Evolutionary conservation across 2,797 vertebrate genomes (phyloP).

Genomic region (Remorina albescens): DNA sequence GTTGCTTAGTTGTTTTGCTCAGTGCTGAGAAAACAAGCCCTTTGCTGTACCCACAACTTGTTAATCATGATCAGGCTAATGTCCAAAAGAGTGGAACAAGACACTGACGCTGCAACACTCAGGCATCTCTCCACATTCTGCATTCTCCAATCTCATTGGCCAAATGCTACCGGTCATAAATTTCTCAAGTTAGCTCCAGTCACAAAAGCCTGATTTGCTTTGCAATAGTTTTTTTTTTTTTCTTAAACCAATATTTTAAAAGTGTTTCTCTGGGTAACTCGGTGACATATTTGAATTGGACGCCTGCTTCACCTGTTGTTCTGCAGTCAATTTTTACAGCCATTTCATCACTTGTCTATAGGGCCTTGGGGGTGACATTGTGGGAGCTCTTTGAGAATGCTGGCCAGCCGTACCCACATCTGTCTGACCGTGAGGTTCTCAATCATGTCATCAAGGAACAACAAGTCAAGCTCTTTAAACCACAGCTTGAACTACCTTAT

Average conservation of each 20-base stretch:
- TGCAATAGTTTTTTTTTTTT: too few relatives aligned
- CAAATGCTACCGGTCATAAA: slow-evolving; percentile 48
- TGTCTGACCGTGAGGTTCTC: slow-evolving; percentile 94
- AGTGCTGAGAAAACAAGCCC: slow-evolving; percentile 11
- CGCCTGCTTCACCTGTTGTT: slow-evolving; percentile 12
- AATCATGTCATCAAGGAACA: slow-evolving; percentile 95
- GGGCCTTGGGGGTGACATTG: slow-evolving; percentile 95
- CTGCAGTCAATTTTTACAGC: slow-evolving; percentile 6
- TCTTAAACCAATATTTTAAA: too few relatives aligned
- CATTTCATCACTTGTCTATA: slow-evolving; percentile 59
- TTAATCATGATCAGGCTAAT: slow-evolving; percentile 31
- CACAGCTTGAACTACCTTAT: slow-evolving; percentile 93
- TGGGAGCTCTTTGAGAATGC: slow-evolving; percentile 91
- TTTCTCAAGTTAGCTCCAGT: slow-evolving; percentile 31
- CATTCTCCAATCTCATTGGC: slow-evolving; percentile 28
- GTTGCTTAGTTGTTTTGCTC: neutral
- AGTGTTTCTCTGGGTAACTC: neutral
- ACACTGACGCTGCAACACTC: slow-evolving; percentile 28
- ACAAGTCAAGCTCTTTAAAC: slow-evolving; percentile 92
- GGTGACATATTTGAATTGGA: slow-evolving; percentile 10
- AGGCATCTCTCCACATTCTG: slow-evolving; percentile 37
- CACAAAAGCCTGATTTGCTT: slow-evolving; percentile 12
- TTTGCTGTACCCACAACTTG: slow-evolving; percentile 14
- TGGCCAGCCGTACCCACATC: slow-evolving; percentile 90
- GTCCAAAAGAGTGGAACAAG: slow-evolving; percentile 26